Evolutionary conservation across 2,797 vertebrate species (phyloP).

Genomic region (Helostoma temminkii): DNA sequence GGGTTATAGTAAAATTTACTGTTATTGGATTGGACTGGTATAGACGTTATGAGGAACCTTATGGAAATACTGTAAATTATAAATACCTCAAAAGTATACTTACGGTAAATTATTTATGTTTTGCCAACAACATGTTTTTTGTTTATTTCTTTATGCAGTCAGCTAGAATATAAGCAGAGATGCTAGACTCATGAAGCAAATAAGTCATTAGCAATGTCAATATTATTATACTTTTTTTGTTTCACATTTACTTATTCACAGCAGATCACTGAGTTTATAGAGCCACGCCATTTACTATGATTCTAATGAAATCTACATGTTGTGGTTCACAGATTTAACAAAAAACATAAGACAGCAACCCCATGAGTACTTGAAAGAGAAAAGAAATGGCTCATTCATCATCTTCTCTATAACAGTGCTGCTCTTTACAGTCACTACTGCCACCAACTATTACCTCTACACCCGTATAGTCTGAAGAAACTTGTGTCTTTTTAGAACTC

Average conservation of each 20-base stretch:
- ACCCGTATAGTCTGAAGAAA: neutral
- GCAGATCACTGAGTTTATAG: neutral
- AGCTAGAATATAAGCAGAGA: neutral
- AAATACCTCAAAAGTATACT: too few relatives aligned
- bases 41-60: too few relatives aligned
- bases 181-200: neutral
- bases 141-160: neutral
- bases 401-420: neutral
- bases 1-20: too few relatives aligned
- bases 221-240: too few relatives aligned
- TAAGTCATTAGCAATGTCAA: neutral
- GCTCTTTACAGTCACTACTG: slow-evolving; percentile 2
- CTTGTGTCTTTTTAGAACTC: neutral
- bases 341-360: neutral
- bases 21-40: too few relatives aligned
- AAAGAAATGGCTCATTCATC: neutral
- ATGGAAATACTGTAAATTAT: neutral
- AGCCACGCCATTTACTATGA: neutral
- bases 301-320: too few relatives aligned
- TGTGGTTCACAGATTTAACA: neutral
- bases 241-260: neutral
- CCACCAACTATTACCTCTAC: neutral
- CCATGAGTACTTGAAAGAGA: neutral
- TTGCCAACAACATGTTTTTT: neutral
- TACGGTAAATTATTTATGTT: neutral